These are phyloP conservation scores for Brachyptera risi DNA, from an alignment of 2,888 invertebrate species.

Conservation along the genomic window DNA sequence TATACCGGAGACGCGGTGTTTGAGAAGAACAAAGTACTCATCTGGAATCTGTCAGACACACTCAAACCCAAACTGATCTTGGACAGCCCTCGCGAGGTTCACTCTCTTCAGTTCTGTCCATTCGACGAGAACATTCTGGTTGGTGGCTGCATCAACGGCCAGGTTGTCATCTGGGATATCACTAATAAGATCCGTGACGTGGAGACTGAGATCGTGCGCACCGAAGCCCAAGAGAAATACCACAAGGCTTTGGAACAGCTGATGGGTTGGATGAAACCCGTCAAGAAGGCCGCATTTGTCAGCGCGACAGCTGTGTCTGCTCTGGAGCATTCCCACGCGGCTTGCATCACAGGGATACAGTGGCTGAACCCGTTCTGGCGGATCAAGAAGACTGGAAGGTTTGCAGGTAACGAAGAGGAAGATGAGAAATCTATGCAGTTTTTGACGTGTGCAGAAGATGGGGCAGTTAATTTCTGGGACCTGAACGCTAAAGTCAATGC, in stretches of 20 bases:
- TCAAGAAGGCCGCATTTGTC: conserved; percentile 55
- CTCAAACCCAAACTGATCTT: conserved; percentile 61
- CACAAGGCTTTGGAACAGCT: conserved; percentile 48
- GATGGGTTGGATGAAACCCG: conserved; percentile 65
- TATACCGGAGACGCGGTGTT: conserved; percentile 5
- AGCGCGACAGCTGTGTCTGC: conserved; percentile 58
- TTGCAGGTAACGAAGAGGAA: conserved; percentile 41
- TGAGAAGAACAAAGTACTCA: conserved; percentile 58
- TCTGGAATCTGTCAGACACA: conserved; percentile 72
- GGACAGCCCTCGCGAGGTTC: conserved; percentile 62
- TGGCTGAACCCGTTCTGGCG: conserved; percentile 62
- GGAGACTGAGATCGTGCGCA: conserved; percentile 58
- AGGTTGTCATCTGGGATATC: conserved; percentile 62
- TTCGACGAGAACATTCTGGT: conserved; percentile 63
- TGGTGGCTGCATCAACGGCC: conserved; percentile 68
- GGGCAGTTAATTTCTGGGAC: conserved; percentile 67
- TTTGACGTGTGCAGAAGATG: conserved; percentile 62
- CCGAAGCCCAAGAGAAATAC: conserved; percentile 60
- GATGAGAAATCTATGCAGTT: conserved; percentile 55
- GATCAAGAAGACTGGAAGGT: conserved; percentile 3
- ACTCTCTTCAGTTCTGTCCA: conserved; percentile 63
- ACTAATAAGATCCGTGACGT: conserved; percentile 58
- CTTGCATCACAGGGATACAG: conserved; percentile 58
- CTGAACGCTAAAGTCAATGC: conserved; percentile 45
- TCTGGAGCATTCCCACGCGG: conserved; percentile 58